Percentiles rank a stretch among this genome's conserved stretches.
Evolutionary conservation across 2,888 invertebrate species (phyloP).

Genomic region (Ectemnius cavifrons): DNA sequence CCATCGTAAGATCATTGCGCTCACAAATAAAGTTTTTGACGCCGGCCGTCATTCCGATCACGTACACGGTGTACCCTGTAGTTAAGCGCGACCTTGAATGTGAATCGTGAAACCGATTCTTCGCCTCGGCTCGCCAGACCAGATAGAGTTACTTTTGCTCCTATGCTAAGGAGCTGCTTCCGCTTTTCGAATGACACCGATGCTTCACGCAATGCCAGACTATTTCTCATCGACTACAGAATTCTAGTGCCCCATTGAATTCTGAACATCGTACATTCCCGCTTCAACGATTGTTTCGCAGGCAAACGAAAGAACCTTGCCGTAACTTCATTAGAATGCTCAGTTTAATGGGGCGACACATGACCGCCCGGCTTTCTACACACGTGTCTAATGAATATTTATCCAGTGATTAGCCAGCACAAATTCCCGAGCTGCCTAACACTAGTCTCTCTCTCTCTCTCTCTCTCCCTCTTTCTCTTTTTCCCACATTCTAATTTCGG

Average conservation of each 20-base stretch:
- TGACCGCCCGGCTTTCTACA: constrained; percentile 34
- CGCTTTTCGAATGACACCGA: constrained; percentile 9
- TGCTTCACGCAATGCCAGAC: background rate
- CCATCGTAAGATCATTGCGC: constrained; percentile 61
- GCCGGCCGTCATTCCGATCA: constrained; percentile 50
- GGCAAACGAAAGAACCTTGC: constrained; percentile 11
- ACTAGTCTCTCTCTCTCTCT: background rate
- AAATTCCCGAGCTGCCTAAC: constrained; percentile 28
- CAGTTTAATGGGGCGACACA: constrained; percentile 45
- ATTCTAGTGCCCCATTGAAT: background rate
- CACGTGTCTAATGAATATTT: constrained; percentile 46
- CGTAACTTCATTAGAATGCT: constrained; percentile 45
- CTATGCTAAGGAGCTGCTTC: constrained; percentile 2
- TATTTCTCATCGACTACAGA: constrained; percentile 1
- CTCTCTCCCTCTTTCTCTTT: background rate
- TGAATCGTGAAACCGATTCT: constrained; percentile 56
- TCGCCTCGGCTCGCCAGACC: constrained; percentile 19
- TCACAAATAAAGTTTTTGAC: constrained; percentile 58
- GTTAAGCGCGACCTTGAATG: constrained; percentile 55
- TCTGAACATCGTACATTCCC: background rate
- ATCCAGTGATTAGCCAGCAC: constrained; percentile 44
- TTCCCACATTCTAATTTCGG: too few species aligned
- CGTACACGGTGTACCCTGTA: constrained; percentile 53
- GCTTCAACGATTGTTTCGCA: background rate
- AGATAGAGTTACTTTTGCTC: constrained; percentile 22